Conservation (phyloP, 2,888 invertebrate genomes). For the Lepidochrysops patricia region DNA sequence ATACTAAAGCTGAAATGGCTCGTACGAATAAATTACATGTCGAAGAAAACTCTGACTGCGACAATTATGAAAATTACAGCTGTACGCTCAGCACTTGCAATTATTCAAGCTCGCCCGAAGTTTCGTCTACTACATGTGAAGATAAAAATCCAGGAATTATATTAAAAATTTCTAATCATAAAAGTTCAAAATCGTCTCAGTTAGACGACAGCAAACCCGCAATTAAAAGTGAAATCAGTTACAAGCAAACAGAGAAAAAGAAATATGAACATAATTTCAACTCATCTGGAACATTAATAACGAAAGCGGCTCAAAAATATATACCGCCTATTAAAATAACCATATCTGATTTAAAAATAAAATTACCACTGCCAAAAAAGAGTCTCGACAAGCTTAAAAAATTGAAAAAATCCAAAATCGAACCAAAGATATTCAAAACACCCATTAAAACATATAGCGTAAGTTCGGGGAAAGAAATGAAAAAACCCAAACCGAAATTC, state of each 20-base stretch:
- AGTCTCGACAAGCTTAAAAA: conserved; percentile 58
- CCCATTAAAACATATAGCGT: conserved; percentile 31
- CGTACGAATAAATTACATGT: not conserved
- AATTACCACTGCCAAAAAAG: conserved; percentile 58
- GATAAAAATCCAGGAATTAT: conserved; percentile 54
- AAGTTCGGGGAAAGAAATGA: conserved; percentile 34
- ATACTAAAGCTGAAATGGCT: not conserved
- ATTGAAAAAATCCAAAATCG: conserved; percentile 53
- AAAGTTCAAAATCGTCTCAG: conserved; percentile 54
- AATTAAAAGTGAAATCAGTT: conserved; percentile 34
- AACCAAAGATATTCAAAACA: conserved; percentile 37
- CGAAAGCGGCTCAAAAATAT: conserved; percentile 70
- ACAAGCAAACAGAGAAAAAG: conserved; percentile 53
- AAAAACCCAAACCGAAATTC: conserved; percentile 65
- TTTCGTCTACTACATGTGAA: conserved; percentile 65
- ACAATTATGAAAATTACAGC: not conserved
- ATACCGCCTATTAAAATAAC: conserved; percentile 62
- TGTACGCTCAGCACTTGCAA: conserved; percentile 13
- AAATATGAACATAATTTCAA: conserved; percentile 38
- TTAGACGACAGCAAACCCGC: conserved; percentile 39
- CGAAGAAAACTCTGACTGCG: not conserved
- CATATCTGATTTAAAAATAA: conserved; percentile 56
- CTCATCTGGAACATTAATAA: conserved; percentile 49
- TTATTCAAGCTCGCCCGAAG: conserved; percentile 57
- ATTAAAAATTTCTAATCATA: conserved; percentile 59